Percentiles rank a stretch among this genome's conserved stretches.
phyloP scores from a whole-genome alignment of 2,888 invertebrate species.

The Callyntrura sp. region DNA sequence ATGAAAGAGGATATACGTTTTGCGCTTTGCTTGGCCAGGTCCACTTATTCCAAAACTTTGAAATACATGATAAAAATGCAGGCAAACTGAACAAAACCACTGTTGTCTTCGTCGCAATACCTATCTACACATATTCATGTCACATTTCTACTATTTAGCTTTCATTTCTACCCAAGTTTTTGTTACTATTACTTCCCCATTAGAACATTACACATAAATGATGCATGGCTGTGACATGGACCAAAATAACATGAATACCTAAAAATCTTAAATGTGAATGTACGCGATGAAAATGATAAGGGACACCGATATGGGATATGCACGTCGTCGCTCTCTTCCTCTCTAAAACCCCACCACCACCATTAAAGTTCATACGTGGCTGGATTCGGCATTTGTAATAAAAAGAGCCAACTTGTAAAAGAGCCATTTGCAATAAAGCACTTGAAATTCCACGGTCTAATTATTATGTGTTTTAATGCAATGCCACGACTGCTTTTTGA shows the following conservation, averaged over 20 bases:
- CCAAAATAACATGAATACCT: not conserved
- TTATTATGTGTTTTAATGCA: conserved; percentile 15
- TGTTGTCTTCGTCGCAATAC: not conserved
- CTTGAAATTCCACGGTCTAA: conserved; percentile 1
- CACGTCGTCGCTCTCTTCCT: too few species aligned
- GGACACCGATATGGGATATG: too few species aligned
- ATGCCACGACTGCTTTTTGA: not conserved
- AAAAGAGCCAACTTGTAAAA: not conserved
- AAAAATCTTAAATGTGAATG: not conserved
- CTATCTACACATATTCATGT: not conserved
- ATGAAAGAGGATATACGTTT: not conserved
- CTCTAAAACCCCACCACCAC: not conserved
- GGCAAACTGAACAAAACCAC: conserved; percentile 2
- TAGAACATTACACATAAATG: not conserved
- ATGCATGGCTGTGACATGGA: not conserved
- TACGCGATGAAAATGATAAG: too few species aligned
- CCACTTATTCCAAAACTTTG: conserved; percentile 27
- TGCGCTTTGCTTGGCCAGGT: conserved; percentile 3
- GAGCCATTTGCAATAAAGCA: not conserved
- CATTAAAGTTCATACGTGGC: not conserved
- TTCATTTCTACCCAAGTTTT: not conserved
- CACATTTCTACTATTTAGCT: conserved; percentile 2
- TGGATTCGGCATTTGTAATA: not conserved
- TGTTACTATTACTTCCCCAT: not conserved
- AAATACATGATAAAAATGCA: conserved; percentile 17